A percentile compares a stretch with the other conserved stretches of the same genome.
These are phyloP conservation scores for Channa argus DNA, from an alignment of 2,113 vertebrate genomes.

Conservation along the genomic window DNA sequence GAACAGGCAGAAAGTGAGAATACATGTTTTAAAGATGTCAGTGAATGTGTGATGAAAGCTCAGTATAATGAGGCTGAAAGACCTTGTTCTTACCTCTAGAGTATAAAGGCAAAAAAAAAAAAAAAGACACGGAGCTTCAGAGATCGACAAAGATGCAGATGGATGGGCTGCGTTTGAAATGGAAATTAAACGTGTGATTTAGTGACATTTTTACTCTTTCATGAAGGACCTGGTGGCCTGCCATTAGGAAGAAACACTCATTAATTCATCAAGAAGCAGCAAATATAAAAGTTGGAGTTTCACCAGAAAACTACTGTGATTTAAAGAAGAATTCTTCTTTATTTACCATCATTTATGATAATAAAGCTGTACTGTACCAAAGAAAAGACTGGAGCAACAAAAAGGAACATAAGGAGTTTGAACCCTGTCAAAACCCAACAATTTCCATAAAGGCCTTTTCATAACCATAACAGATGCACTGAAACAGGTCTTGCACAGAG, in stretches of 20 bases:
- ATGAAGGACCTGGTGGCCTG: slow-evolving; percentile 81
- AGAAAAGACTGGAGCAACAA: too few species aligned
- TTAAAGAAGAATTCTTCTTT: too few species aligned
- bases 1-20: slow-evolving; percentile 20
- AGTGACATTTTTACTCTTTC: slow-evolving; percentile 62
- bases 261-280: slow-evolving; percentile 54
- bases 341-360: too few species aligned
- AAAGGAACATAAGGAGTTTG: too few species aligned
- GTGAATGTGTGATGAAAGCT: slow-evolving; percentile 79
- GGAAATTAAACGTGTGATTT: slow-evolving; percentile 76
- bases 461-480: too few species aligned
- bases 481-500: too few species aligned
- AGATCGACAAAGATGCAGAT: slow-evolving; percentile 65
- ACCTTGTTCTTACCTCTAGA: slow-evolving; percentile 82
- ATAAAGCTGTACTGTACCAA: too few species aligned
- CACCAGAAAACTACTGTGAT: neutral
- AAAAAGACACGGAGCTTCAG: slow-evolving; percentile 40
- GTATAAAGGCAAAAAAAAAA: slow-evolving; percentile 61
- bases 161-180: slow-evolving; percentile 79
- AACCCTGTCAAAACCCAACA: too few species aligned
- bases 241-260: slow-evolving; percentile 61
- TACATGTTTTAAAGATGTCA: slow-evolving; percentile 82
- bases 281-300: neutral
- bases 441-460: too few species aligned
- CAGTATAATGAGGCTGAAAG: slow-evolving; percentile 80